These are phyloP conservation scores for silkworm (Bombyx mori) DNA, from an alignment of 1,140 invertebrate species.

Conservation along the genomic window DNA sequence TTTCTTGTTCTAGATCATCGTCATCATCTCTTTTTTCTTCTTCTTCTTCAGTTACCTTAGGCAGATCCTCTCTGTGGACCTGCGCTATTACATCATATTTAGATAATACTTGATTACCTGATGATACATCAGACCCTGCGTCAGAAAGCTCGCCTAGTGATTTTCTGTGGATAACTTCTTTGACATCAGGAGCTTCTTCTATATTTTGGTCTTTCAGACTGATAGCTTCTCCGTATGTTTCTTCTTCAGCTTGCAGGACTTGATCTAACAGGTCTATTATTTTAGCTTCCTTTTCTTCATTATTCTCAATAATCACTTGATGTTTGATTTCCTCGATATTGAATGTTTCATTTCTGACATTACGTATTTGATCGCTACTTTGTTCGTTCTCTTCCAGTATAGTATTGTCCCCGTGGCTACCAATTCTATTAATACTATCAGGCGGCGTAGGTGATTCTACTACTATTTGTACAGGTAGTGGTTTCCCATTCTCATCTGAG, in stretches of 20 bases:
- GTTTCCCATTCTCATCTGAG: slow-evolving; percentile 37
- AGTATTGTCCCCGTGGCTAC: slow-evolving; percentile 25
- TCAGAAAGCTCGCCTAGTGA: slow-evolving; percentile 55
- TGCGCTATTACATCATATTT: slow-evolving; percentile 65
- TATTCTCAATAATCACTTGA: slow-evolving; percentile 47
- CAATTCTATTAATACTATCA: slow-evolving; percentile 30
- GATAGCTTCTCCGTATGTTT: slow-evolving; percentile 46
- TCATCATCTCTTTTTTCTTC: slow-evolving; percentile 33
- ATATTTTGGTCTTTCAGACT: slow-evolving; percentile 39
- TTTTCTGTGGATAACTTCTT: slow-evolving; percentile 39
- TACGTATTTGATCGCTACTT: slow-evolving; percentile 15
- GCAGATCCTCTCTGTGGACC: slow-evolving; percentile 61
- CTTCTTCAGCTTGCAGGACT: slow-evolving; percentile 62
- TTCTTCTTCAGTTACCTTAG: slow-evolving; percentile 51
- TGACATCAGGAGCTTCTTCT: slow-evolving; percentile 13
- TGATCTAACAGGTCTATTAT: slow-evolving; percentile 62
- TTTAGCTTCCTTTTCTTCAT: slow-evolving; percentile 60
- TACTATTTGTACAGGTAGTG: slow-evolving; percentile 41
- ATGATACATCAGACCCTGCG: slow-evolving; percentile 57
- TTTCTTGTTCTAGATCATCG: slow-evolving; percentile 20
- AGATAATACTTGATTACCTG: slow-evolving; percentile 59
- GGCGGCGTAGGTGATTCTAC: slow-evolving; percentile 56
- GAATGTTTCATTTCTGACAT: not conserved
- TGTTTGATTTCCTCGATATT: slow-evolving; percentile 41
- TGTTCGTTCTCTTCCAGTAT: slow-evolving; percentile 23